Percentiles rank a stretch among this genome's conserved stretches.
Evolutionary conservation across 2,888 invertebrate genomes (phyloP).

Genomic region (Ophion ventricosus): DNA sequence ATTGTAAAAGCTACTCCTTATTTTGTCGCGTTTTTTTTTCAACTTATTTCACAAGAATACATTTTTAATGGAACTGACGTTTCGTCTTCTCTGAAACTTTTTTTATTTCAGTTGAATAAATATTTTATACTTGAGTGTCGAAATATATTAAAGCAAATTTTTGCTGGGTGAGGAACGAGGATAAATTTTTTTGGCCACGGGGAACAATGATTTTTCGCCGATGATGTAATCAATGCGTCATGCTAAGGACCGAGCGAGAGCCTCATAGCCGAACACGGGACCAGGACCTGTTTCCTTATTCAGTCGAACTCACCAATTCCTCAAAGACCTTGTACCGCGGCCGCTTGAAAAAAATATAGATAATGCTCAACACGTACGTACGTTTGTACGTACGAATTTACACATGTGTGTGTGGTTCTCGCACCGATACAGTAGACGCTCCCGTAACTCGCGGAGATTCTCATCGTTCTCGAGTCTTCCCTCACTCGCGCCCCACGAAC

Average conservation of each 20-base stretch:
- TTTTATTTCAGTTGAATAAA: background rate
- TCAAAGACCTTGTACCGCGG: slow-evolving; percentile 43
- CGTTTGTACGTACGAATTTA: background rate
- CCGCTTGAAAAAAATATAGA: slow-evolving; percentile 29
- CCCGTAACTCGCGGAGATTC: background rate
- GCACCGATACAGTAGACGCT: slow-evolving; percentile 16
- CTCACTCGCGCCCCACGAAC: background rate
- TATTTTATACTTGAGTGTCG: background rate
- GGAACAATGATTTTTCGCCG: background rate
- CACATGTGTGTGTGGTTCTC: background rate
- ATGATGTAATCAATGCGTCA: slow-evolving; percentile 12
- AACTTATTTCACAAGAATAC: background rate
- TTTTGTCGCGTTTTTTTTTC: background rate
- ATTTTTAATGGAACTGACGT: background rate
- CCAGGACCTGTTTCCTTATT: slow-evolving; percentile 50
- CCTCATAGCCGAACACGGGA: slow-evolving; percentile 19
- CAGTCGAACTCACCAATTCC: slow-evolving; percentile 49
- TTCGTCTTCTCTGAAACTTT: no score
- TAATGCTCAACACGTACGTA: background rate
- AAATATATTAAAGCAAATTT: background rate
- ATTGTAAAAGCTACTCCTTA: background rate
- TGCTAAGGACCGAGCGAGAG: background rate
- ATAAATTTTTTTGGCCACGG: background rate
- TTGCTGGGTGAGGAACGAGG: background rate
- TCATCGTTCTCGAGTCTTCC: background rate